Percentiles rank a stretch among this genome's conserved stretches.
Evolutionary conservation across 2,888 invertebrate species (phyloP).

Genomic region (Thera obeliscata): DNA sequence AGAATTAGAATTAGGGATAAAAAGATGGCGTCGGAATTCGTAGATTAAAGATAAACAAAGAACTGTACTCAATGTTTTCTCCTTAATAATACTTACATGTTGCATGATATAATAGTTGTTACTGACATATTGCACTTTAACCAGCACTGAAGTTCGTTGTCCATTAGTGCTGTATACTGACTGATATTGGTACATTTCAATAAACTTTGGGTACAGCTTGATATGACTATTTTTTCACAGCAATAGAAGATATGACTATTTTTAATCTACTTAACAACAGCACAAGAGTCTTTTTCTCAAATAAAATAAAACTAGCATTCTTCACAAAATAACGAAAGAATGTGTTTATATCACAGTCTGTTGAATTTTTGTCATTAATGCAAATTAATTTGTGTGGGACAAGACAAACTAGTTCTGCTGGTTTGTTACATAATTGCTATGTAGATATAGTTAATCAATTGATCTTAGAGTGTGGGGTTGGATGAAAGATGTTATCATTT

Average conservation of each 20-base stretch:
- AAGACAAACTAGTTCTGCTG: slow-evolving; percentile 25
- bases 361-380: slow-evolving; percentile 26
- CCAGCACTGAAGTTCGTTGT: slow-evolving; percentile 11
- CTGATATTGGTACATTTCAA: slow-evolving; percentile 26
- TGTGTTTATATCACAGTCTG: neutral
- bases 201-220: neutral
- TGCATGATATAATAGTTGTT: neutral
- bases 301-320: neutral
- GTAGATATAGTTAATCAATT: slow-evolving; percentile 1
- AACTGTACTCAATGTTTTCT: too few relatives aligned
- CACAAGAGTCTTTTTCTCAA: neutral
- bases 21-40: too few relatives aligned
- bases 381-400: slow-evolving; percentile 29
- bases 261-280: neutral
- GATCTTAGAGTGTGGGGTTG: neutral
- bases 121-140: slow-evolving; percentile 16
- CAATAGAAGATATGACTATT: neutral
- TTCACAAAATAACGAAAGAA: slow-evolving; percentile 9
- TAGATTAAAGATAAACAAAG: too few relatives aligned
- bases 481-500: neutral
- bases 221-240: neutral
- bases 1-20: too few relatives aligned
- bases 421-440: slow-evolving; percentile 1
- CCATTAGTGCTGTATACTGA: slow-evolving; percentile 28
- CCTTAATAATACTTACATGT: neutral